Evolutionary conservation across 1,140 invertebrate genomes (phyloP), one percentile per base, ranked within the genome.

Genomic region (Tetramorium alpestre): DNA sequence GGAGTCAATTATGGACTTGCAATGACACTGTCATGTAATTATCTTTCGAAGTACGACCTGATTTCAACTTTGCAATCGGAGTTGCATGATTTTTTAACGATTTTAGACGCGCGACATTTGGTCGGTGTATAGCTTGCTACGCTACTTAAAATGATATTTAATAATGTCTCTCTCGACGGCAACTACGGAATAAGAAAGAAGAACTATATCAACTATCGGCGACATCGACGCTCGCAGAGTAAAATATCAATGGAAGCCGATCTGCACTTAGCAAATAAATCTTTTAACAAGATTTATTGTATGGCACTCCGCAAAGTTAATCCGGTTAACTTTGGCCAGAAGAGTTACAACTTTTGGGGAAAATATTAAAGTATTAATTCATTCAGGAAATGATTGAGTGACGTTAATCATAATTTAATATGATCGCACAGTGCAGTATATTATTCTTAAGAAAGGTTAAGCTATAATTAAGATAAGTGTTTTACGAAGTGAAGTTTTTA

Each of bases 391-490:
- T 25, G 16, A 56, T 64, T 38, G 18, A 8, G 6, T 64, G 41
- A 33, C 25, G 22, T 77, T 44, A 54, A 41, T 80, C 28, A 11
- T 41, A 25, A 5, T 38, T 54, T 54, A 25, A 54, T 16, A 10
- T 22, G 22, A 22, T 44, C 8, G 33, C 33, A 16, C 1, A 8
- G 6, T 11, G n/a, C 41, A 4, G 6, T 44, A 69, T 13, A 70
- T 41, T 56, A 60, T 49, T 16, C n/a, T 28, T 28, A n/a, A 22
- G 41, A n/a, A 47, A 73, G n/a, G 22, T 54, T 41, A 67, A 65
- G 22, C 64, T 60, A 11, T 54, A 60, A 73, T 82, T 58, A 73
- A 58, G 67, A 56, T 82, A 47, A 72, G 25, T 73, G 80, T 82
- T 72, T 60, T 73, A 13, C n/a, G 8, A 33, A 58, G 11, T 22